phyloP scores from a whole-genome alignment of 2,113 vertebrate species.

The Megalops atlanticus region DNA sequence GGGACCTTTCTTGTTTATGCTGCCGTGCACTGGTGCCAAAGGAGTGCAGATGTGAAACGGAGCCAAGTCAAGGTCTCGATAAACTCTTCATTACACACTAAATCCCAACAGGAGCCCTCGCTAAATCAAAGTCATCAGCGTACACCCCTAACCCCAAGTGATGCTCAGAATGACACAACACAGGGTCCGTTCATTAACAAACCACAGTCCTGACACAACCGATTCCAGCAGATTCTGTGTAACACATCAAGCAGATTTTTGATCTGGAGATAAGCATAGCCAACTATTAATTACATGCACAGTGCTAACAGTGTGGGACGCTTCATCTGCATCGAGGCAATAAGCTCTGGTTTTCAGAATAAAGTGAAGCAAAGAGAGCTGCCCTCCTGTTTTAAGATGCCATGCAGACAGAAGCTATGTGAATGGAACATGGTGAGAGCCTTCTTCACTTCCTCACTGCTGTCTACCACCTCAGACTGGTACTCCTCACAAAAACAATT shows the following conservation, averaged over 20 bases:
- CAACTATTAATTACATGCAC: background rate
- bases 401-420: too few relatives aligned
- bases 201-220: background rate
- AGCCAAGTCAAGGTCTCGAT: background rate
- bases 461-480: too few relatives aligned
- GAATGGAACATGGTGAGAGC: background rate
- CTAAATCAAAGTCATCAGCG: background rate
- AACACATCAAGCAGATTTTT: background rate
- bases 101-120: background rate
- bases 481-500: too few relatives aligned
- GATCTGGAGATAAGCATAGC: background rate
- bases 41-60: conserved; percentile 14
- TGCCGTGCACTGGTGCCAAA: too few relatives aligned
- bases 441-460: too few relatives aligned
- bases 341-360: background rate
- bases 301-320: background rate
- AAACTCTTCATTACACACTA: conserved; percentile 5
- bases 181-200: background rate
- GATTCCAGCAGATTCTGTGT: background rate
- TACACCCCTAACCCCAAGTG: background rate
- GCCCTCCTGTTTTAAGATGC: too few relatives aligned
- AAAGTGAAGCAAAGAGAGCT: background rate
- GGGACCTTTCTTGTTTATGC: background rate
- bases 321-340: background rate
- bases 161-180: background rate